Evolutionary conservation across 2,888 invertebrate species (phyloP).

Genomic region (Drosophila koepferae): DNA sequence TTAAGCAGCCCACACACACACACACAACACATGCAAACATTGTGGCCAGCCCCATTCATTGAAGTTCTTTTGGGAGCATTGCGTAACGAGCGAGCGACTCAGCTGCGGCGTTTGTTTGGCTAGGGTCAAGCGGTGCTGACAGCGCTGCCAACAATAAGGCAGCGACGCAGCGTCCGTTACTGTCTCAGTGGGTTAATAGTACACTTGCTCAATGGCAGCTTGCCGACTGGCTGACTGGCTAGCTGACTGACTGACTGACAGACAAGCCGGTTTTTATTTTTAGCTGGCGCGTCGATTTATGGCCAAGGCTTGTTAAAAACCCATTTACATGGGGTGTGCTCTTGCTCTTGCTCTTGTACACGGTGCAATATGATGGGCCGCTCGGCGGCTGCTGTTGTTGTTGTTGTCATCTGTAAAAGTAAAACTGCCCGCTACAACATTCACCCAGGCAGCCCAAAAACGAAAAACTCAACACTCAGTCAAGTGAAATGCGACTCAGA

Average conservation of each 20-base stretch:
- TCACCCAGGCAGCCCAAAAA: slow-evolving; percentile 69
- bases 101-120: slow-evolving; percentile 31
- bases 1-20: slow-evolving; percentile 44
- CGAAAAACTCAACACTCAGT: slow-evolving; percentile 45
- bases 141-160: slow-evolving; percentile 5
- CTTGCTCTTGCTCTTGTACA: background rate
- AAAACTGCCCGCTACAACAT: slow-evolving; percentile 72
- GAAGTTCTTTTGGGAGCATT: slow-evolving; percentile 63
- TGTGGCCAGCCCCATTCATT: slow-evolving; percentile 45
- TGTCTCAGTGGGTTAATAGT: slow-evolving; percentile 86
- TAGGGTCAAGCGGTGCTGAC: slow-evolving; percentile 52
- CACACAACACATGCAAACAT: background rate
- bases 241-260: slow-evolving; percentile 12
- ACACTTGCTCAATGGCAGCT: slow-evolving; percentile 78
- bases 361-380: slow-evolving; percentile 59
- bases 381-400: background rate
- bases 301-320: slow-evolving; percentile 72
- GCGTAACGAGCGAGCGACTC: slow-evolving; percentile 49
- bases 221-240: background rate
- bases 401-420: slow-evolving; percentile 71
- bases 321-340: slow-evolving; percentile 70
- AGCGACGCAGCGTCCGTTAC: slow-evolving; percentile 60
- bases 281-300: slow-evolving; percentile 63
- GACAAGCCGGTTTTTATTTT: slow-evolving; percentile 50
- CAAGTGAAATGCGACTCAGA: slow-evolving; percentile 65